These are phyloP conservation scores for Rhegmatorhina hoffmannsi DNA, from an alignment of 2,113 vertebrate species.

Conservation along the genomic window DNA sequence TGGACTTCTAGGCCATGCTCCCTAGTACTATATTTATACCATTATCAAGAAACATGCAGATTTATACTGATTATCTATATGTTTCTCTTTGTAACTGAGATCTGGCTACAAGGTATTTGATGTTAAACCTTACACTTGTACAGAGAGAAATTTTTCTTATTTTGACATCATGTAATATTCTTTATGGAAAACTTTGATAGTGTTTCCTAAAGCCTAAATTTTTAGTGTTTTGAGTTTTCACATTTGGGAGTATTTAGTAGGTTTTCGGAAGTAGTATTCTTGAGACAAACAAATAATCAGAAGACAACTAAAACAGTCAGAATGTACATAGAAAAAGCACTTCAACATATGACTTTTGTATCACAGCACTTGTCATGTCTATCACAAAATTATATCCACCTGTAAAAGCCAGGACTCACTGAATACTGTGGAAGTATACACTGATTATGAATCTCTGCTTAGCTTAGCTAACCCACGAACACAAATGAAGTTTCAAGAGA, in stretches of 20 bases:
- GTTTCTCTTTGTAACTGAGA: neutral
- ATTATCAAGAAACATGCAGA: neutral
- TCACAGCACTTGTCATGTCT: neutral
- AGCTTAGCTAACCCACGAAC: neutral
- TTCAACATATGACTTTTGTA: neutral
- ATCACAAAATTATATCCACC: neutral
- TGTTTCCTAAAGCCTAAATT: neutral
- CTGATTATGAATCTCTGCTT: neutral
- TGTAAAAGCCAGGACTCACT: neutral
- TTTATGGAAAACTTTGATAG: neutral
- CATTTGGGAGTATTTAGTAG: neutral
- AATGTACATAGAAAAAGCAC: neutral
- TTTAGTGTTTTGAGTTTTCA: neutral
- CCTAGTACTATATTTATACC: neutral
- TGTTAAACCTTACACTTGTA: neutral
- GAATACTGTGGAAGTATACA: neutral
- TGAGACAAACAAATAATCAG: neutral
- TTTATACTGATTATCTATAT: neutral
- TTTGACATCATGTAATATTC: neutral
- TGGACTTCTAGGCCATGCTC: neutral
- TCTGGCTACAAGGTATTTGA: neutral
- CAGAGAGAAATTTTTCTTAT: neutral
- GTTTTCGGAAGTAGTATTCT: neutral
- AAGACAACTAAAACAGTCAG: neutral
- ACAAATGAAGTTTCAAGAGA: neutral